A percentile compares a stretch with the other conserved stretches of the same genome.
Conservation (phyloP, 2,888 invertebrate genomes). For the Metallyticus violacea region DNA sequence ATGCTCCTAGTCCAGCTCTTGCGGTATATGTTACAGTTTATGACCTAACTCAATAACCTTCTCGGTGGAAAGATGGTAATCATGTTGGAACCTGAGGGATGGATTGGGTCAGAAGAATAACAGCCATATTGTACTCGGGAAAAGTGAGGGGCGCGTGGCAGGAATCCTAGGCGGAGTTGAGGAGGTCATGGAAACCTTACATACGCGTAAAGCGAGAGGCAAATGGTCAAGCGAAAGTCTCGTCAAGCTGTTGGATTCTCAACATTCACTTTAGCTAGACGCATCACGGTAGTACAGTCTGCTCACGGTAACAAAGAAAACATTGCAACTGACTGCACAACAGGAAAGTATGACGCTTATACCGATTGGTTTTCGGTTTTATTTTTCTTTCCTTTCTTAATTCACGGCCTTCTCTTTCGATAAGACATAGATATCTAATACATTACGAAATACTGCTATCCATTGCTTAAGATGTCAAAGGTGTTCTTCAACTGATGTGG, state of each 20-base stretch:
- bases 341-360: no score
- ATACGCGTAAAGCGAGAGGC: not conserved
- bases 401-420: no score
- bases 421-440: no score
- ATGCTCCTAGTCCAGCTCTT: not conserved
- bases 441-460: no score
- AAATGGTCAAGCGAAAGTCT: constrained; percentile 8
- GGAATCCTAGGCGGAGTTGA: not conserved
- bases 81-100: no score
- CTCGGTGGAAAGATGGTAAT: no score
- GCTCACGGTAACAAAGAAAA: no score
- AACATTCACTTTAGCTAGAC: not conserved
- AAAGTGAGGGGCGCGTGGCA: not conserved
- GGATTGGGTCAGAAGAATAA: not conserved
- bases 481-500: no score
- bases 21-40: not conserved
- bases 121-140: not conserved
- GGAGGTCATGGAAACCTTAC: not conserved
- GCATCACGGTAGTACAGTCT: not conserved
- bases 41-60: not conserved
- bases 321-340: no score
- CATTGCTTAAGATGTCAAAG: no score
- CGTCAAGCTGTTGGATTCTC: not conserved
- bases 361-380: no score
- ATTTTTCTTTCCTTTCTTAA: no score